Percentiles rank a stretch among this genome's conserved stretches.
Evolutionary conservation across 2,113 vertebrate genomes (phyloP).

Genomic region (Apteryx mantelli): DNA sequence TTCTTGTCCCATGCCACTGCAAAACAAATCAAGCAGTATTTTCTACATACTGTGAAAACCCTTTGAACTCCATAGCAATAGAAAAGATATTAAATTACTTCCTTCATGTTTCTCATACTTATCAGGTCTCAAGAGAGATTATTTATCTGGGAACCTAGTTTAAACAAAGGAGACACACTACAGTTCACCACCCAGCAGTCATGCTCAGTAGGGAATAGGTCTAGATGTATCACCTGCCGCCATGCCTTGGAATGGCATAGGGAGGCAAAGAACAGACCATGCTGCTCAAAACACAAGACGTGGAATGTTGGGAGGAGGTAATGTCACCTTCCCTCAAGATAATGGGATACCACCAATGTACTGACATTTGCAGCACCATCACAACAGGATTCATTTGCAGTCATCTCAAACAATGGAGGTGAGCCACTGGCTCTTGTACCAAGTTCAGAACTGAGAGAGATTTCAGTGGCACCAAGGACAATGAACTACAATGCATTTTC

Average conservation of each 20-base stretch:
- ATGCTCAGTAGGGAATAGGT: not conserved
- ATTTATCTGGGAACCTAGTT: slow-evolving; percentile 3
- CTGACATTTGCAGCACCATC: not conserved
- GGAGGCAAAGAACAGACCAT: not conserved
- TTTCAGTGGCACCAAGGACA: not conserved
- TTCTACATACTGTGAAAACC: not conserved
- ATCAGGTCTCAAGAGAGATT: slow-evolving; percentile 11
- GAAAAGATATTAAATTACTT: not conserved
- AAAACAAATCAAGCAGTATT: not conserved
- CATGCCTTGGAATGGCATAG: not conserved
- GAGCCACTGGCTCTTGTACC: not conserved
- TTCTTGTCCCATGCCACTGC: not conserved
- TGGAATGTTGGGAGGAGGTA: not conserved
- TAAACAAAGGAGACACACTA: not conserved
- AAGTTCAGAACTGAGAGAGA: not conserved
- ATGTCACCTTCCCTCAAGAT: not conserved
- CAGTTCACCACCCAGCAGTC: not conserved
- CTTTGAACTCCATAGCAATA: not conserved
- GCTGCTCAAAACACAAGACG: accelerated
- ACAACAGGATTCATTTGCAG: not conserved
- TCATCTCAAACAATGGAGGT: not conserved
- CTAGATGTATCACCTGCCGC: not conserved
- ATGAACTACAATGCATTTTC: not conserved
- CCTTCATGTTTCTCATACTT: not conserved
- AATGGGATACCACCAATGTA: not conserved